Base-by-base conservation (phyloP, 2,888 invertebrate species). In the Dysmachus trigonus region DNA sequence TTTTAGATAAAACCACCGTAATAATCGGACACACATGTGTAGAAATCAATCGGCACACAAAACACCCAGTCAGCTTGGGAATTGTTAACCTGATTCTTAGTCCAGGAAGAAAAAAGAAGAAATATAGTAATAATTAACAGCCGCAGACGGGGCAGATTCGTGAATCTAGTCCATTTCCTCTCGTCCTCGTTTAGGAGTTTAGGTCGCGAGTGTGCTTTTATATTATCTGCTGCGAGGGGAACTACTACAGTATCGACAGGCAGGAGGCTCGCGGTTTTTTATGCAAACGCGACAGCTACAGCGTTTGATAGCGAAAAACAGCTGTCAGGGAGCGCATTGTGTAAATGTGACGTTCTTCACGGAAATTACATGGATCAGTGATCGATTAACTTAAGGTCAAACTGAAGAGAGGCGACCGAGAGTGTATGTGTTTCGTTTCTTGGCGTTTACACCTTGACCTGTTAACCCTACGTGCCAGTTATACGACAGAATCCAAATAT, bases 371-470 rank as follows among this genome's bases (percentile, higher is more conserved):
- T 35, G 81, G 81, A 53, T 62, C 81, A 81, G 53, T 53, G 81
- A 81, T 81, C 81, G 81, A 81, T 81, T 81, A 53, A 53, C 81
- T 81, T 81, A 53, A 81, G 81, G 81, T 81, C 81, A 81, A 31
- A 81, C 53, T 81, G 31, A 85, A 74, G 74, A 85, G 74, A 85
- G 74, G 27, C 47, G 10, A 8, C 33, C 33, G 41, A 73, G 73
- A 74, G 38, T 72, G 72, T 85, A 51, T 74, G 83, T 83, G 71
- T 41, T 73, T 85, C 41, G 6, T 51, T 47, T 85, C 41, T 74
- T 74, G 33, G 13, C 81, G 72, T 85, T 73, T 74, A 74, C 85
- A 87, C 88, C 88, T 88, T 88, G 88, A 88, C 88, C 88, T 87
- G 87, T 86, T 86, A 85, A 88, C 87, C 88, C 86, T 88, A 62